A percentile compares a stretch with the other conserved stretches of the same genome.
Conservation (phyloP, 2,888 invertebrate genomes). For the Trichogramma dendrolimi region DNA sequence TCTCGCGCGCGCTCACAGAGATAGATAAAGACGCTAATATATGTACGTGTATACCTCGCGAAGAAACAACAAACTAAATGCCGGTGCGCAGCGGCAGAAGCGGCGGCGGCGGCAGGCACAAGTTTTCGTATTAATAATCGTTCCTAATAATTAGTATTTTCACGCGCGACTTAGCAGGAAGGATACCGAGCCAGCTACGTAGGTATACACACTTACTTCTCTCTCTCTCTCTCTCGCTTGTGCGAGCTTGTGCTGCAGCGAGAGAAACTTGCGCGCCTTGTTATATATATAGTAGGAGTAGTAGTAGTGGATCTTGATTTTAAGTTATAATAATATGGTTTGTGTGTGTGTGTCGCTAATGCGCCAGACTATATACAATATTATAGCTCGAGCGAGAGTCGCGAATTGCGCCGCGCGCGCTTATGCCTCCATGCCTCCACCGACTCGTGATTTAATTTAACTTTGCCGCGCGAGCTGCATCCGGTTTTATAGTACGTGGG, state of each 20-base stretch:
- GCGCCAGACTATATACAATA: constrained; percentile 34
- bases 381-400: constrained; percentile 37
- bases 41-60: too few relatives aligned
- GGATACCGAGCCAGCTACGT: constrained; percentile 33
- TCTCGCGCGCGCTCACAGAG: too few relatives aligned
- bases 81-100: too few relatives aligned
- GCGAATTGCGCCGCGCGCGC: constrained; percentile 31
- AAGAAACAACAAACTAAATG: too few relatives aligned
- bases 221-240: constrained; percentile 2
- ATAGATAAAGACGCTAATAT: too few relatives aligned
- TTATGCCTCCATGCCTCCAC: constrained; percentile 45
- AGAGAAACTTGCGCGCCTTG: background rate
- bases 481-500: constrained; percentile 31
- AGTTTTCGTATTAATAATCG: constrained; percentile 53
- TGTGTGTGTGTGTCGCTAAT: constrained; percentile 25
- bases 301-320: constrained; percentile 46
- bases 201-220: background rate
- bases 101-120: constrained; percentile 34
- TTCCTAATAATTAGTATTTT: constrained; percentile 53
- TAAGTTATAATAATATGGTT: constrained; percentile 39
- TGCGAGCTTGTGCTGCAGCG: constrained; percentile 3
- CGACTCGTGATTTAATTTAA: constrained; percentile 50
- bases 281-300: constrained; percentile 34
- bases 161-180: constrained; percentile 52
- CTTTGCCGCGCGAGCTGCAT: constrained; percentile 49